Evolutionary conservation across 2,797 vertebrate genomes (phyloP), one percentile per base, ranked within the genome.

Genomic region (Columba guinea): DNA sequence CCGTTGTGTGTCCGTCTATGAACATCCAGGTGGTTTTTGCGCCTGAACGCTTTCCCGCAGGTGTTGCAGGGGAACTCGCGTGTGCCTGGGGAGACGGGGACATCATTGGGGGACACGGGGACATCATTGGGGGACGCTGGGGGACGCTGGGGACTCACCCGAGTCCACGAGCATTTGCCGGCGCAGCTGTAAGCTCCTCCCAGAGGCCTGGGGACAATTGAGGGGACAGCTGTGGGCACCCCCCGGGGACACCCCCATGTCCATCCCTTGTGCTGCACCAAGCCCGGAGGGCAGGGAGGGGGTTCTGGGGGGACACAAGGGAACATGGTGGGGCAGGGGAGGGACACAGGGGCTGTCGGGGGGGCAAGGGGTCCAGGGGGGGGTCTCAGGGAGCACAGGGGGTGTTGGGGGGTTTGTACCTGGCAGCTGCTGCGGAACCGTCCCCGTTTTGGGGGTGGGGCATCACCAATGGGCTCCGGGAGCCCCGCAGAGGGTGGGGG

Each of bases 21-120:
- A 30, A 99, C 99, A 85, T 99, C 99, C 95, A 99, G 97, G 90
- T 99, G 99, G 96, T 99, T 99, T 95, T 99, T 99, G n/a, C 99
- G 98, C 93, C 99, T 99, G 80, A 99, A 99, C 0, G 99, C 99
- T 46, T 99, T 99, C 13, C 99, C 99, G 5, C 99, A 99, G 1
- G 99, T 99, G 91, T 99, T 99, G 15, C 99, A 99, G 95, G 99
- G 99, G 93, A 99, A 99, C 73, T 99, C 99, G 69, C 99, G 97
- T n/a, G 98, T 98, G 10, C 99, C 99, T 99, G 80, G 6, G 8
- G 26, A 48, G 21, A 11, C 6, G 34, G 16, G 15, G 15, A 26
- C 20, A 23, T 7, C 12, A 6, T 18, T 53, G 48, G 6, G 22
- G 32, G 46, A 17, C 7, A 2, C 5, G 5, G 34, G 11, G n/a